Base-by-base conservation (phyloP, 2,797 vertebrate genomes). In the Ceyx erithaca region DNA sequence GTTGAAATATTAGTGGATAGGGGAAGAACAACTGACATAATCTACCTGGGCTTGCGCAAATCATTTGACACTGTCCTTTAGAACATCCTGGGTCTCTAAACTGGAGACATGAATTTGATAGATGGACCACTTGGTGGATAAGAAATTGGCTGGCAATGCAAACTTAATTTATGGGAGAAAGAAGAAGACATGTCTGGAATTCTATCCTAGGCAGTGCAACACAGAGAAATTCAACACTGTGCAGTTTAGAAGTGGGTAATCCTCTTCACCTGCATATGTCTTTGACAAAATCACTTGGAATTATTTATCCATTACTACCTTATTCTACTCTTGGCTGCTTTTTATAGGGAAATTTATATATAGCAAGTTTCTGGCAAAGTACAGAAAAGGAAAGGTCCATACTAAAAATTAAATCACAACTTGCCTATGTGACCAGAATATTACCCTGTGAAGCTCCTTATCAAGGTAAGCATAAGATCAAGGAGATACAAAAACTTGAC, bases 391-490 rank as follows among this genome's bases (percentile, higher is more conserved):
- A 33, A 92, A 51, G 31, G 30, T 45, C 7, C 20, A 8, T 58
- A 40, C 43, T 49, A 76, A 80, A 35, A 35, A 35, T 43, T 54
- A 54, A 3, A 35, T 35, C 35, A 35, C 35, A 35, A 35, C 1
- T 9, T 2, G 6, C 33, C 33, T 69, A 28, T n/a, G 12, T 57
- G 43, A 80, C 23, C 10, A 67, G 18, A 66, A 4, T 12, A 40
- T 8, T n/a, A 64, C 4, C 7, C 59, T 30, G 20, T 31, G 43
- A 54, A 58, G 21, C 12, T 43, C 1, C 40, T 48, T 4, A 37
- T 9, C 1, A 2, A 43, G 14, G 12, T 2, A n/a, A 48, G 10
- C 7, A 8, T 25, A 58, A 68, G 10, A 55, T 2, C 21, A 45
- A 58, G 19, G 13, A 85, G 21, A 14, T 57, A 45, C 10, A 61